These are phyloP conservation scores for Typhlichthys subterraneus DNA, from an alignment of 2,797 vertebrate genomes.

Conservation along the genomic window DNA sequence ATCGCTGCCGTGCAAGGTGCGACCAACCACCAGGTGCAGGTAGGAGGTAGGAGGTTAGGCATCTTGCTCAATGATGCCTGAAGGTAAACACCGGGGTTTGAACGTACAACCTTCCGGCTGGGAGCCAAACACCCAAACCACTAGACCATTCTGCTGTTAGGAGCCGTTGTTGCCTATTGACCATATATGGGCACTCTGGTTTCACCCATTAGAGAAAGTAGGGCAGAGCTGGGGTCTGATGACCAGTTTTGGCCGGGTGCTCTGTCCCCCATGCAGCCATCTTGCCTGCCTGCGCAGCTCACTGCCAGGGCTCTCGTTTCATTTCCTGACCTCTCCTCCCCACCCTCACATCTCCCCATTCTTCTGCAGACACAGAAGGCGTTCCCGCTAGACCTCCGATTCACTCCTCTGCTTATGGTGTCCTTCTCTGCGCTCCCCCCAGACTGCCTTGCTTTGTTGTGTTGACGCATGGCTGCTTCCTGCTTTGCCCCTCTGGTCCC, in stretches of 20 bases:
- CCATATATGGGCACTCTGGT: conserved; percentile 60
- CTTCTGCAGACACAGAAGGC: too few relatives aligned
- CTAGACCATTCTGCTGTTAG: neutral
- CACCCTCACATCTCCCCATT: too few relatives aligned
- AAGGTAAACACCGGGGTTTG: too few relatives aligned
- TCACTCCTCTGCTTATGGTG: neutral
- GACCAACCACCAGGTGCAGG: too few relatives aligned
- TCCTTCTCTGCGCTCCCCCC: conserved; percentile 5
- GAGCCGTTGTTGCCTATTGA: conserved; percentile 34
- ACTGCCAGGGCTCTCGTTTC: conserved; percentile 50
- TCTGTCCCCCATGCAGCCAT: conserved; percentile 73
- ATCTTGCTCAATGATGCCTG: too few relatives aligned
- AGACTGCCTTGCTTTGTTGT: neutral
- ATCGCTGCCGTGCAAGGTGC: too few relatives aligned
- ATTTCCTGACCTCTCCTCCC: conserved; percentile 30
- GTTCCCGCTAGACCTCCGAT: conserved; percentile 17
- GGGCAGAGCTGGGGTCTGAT: conserved; percentile 69
- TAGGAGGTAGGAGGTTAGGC: too few relatives aligned
- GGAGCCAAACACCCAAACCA: too few relatives aligned
- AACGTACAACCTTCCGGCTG: too few relatives aligned
- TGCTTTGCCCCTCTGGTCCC: conserved; percentile 34
- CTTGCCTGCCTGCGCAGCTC: conserved; percentile 56
- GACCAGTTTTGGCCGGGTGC: conserved; percentile 73
- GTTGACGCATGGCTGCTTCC: conserved; percentile 56
- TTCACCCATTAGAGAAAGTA: conserved; percentile 73